These are phyloP conservation scores for Macrosiphum euphorbiae DNA, from an alignment of 2,888 invertebrate genomes.

Conservation along the genomic window DNA sequence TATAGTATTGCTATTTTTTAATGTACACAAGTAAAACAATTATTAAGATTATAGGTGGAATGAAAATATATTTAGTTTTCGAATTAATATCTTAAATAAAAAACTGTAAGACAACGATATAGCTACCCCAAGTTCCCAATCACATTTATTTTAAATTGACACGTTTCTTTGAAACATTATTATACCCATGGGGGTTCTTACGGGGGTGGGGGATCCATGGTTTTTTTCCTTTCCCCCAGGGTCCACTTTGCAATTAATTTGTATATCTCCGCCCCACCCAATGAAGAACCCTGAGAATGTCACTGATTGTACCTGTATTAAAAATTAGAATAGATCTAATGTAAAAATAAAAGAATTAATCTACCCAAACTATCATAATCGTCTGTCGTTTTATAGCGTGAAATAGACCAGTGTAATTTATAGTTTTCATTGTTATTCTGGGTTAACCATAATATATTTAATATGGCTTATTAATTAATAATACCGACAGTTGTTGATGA, in stretches of 20 bases:
- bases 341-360: background rate
- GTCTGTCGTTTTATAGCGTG: background rate
- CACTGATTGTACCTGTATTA: background rate
- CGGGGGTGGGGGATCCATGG: too few relatives aligned
- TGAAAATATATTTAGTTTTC: background rate
- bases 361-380: background rate
- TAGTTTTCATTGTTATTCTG: too few relatives aligned
- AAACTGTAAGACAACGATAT: background rate
- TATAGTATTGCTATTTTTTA: background rate
- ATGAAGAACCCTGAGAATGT: too few relatives aligned
- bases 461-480: background rate
- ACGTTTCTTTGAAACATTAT: background rate
- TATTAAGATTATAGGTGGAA: background rate
- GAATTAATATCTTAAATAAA: background rate
- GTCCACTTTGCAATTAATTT: too few relatives aligned
- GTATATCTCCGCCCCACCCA: too few relatives aligned
- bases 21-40: background rate
- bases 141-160: background rate
- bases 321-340: background rate
- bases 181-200: background rate
- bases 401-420: background rate
- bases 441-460: background rate
- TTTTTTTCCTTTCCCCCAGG: too few relatives aligned
- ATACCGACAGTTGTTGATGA: background rate
- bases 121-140: background rate